Base-by-base conservation (phyloP, 2,797 vertebrate species). In the Takifugu ocellatus region DNA sequence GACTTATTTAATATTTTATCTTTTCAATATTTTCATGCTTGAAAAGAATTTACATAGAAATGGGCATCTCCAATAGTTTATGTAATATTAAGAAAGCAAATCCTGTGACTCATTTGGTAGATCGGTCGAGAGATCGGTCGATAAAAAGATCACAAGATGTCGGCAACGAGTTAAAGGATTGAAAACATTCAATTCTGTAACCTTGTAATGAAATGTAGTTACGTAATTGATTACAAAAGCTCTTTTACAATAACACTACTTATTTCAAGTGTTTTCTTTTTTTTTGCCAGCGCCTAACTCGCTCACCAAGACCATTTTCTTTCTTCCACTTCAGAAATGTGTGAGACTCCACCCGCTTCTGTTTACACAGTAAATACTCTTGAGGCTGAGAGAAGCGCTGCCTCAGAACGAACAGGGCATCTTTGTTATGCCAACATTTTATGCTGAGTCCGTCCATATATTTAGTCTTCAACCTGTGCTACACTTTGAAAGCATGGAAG, bases 351-450 rank as follows among this genome's bases (percentile, higher is more conserved):
- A 14, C 25, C 42, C 7, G 6, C 16, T n/a, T 8, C 10, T 74
- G 53, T 78, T 79, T 64, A 64, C 70, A 78, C 45, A 51, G 55
- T 75, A 79, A 56, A 72, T 60, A 50, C 17, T 55, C 26, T 14
- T 3, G 25, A 49, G n/a, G 33, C 49, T 69, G 21, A 49, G 16
- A 64, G 57, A 61, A 47, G n/a, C 56, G 61, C 55, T 59, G 53
- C 62, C 39, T n/a, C 36, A 45, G 44, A 59, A 56, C 25, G 67
- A 77, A 78, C 56, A 2, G 39, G 9, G 21, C 16, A 5, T 73
- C 54, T 84, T 84, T 86, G 69, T 66, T 73, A 59, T 80, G 65
- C 72, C 84, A 85, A 80, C 67, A 70, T 55, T 55, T 77, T 47
- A 42, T 4, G 17, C 59, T 68, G 68, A 66, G 55, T 24, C 42